Evolutionary conservation across 2,113 vertebrate species (phyloP).

Genomic region (Oreocharis arfaki): DNA sequence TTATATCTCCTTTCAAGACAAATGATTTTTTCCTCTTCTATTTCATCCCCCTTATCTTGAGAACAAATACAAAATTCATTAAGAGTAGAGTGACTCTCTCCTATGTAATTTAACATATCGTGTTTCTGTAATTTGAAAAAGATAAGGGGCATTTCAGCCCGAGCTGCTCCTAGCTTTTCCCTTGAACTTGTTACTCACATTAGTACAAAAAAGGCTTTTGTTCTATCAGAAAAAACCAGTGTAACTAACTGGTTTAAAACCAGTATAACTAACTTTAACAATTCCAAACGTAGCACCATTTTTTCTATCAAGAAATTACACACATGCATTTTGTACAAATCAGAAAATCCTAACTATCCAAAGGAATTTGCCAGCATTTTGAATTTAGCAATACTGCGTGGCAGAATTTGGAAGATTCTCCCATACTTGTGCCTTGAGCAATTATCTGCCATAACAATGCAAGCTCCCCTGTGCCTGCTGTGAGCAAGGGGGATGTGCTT

Average conservation of each 20-base stretch:
- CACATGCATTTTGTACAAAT: background rate
- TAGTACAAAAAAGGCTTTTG: conserved; percentile 17
- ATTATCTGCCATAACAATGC: background rate
- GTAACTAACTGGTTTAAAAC: background rate
- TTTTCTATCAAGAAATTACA: background rate
- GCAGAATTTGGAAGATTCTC: background rate
- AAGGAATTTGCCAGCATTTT: background rate
- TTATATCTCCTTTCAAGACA: background rate
- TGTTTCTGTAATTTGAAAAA: background rate
- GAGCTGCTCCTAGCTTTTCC: background rate
- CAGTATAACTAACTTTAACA: background rate
- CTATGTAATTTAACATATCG: background rate
- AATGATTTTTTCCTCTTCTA: background rate
- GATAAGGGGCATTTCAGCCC: background rate
- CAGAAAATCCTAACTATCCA: background rate
- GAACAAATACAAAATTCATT: conserved; percentile 33
- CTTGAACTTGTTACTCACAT: background rate
- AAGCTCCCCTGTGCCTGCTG: background rate
- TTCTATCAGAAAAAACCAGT: background rate
- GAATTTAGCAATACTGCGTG: background rate
- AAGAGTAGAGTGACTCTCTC: background rate
- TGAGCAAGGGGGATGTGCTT: background rate
- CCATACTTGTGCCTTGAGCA: background rate
- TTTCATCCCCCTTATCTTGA: conserved; percentile 1
- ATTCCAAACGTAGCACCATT: background rate